phyloP scores from a whole-genome alignment of 2,888 invertebrate genomes.

The Drosophila vallismaia region DNA sequence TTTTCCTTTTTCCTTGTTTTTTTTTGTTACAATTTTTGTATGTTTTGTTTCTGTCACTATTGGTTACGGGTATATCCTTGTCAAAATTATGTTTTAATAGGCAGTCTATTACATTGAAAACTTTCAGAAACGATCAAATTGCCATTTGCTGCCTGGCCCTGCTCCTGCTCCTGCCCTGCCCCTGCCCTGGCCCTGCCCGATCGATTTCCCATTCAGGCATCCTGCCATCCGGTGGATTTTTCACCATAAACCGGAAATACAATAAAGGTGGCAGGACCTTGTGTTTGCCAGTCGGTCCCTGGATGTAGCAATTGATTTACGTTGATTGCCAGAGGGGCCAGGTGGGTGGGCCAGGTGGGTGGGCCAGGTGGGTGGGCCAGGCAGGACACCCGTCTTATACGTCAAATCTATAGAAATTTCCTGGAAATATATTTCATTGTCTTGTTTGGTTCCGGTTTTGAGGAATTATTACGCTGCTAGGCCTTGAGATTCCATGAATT shows the following conservation, averaged over 20 bases:
- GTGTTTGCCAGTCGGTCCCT: not conserved
- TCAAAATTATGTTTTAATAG: constrained; percentile 28
- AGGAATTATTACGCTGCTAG: not conserved
- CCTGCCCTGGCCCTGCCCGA: not conserved
- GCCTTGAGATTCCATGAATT: not conserved
- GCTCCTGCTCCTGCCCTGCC: too few species aligned
- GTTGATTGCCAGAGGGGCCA: constrained; percentile 8
- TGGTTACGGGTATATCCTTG: constrained; percentile 33
- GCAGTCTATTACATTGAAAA: constrained; percentile 21
- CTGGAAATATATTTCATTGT: not conserved
- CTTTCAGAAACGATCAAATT: not conserved
- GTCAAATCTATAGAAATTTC: constrained; percentile 16
- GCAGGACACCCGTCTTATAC: not conserved
- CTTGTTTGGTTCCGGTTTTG: too few species aligned
- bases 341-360: too few species aligned
- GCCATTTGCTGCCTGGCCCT: constrained; percentile 9
- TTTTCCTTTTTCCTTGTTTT: too few species aligned
- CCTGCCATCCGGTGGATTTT: not conserved
- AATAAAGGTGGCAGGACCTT: not conserved
- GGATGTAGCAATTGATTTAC: constrained; percentile 26
- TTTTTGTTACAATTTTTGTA: not conserved
- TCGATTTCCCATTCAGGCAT: not conserved
- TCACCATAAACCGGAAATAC: constrained; percentile 4
- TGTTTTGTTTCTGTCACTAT: constrained; percentile 3
- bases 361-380: not conserved